Conservation (phyloP, 1,140 invertebrate genomes). For the Drosophila carrolli region DNA sequence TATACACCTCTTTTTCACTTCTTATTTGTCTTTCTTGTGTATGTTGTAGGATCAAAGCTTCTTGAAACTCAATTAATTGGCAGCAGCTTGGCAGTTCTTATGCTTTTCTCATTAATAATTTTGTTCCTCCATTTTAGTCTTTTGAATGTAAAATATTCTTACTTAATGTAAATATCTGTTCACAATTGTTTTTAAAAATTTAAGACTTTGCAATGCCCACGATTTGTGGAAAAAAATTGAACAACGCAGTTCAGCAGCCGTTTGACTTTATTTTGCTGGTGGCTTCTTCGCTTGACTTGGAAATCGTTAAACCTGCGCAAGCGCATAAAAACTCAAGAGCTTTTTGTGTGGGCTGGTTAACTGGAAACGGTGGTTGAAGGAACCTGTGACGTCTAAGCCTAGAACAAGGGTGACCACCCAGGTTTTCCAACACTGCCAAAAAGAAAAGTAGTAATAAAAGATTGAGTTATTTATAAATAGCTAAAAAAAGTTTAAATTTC, state of each 20-base stretch:
- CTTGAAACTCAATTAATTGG: neutral
- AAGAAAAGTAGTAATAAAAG: neutral
- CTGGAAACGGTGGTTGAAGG: slow-evolving; percentile 43
- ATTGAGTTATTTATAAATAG: too few relatives aligned
- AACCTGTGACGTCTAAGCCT: slow-evolving; percentile 55
- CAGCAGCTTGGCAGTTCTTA: neutral
- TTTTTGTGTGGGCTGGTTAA: slow-evolving; percentile 50
- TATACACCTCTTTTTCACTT: neutral
- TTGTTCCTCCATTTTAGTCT: neutral
- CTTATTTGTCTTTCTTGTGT: neutral
- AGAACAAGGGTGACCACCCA: neutral
- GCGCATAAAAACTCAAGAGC: slow-evolving; percentile 31
- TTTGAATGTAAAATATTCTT: neutral
- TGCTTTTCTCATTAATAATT: neutral
- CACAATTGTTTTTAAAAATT: neutral
- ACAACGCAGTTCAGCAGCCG: slow-evolving; percentile 61
- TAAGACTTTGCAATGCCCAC: neutral
- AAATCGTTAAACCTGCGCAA: slow-evolving; percentile 72
- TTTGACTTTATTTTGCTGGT: slow-evolving; percentile 66
- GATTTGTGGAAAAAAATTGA: slow-evolving; percentile 22
- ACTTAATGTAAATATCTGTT: slow-evolving; percentile 19
- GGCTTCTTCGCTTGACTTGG: slow-evolving; percentile 37
- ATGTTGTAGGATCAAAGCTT: slow-evolving; percentile 8
- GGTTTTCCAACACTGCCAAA: slow-evolving; percentile 35
- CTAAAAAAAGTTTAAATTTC: too few relatives aligned